Base-by-base conservation (phyloP, 2,888 invertebrate species). In the Dryadula phaetusa region DNA sequence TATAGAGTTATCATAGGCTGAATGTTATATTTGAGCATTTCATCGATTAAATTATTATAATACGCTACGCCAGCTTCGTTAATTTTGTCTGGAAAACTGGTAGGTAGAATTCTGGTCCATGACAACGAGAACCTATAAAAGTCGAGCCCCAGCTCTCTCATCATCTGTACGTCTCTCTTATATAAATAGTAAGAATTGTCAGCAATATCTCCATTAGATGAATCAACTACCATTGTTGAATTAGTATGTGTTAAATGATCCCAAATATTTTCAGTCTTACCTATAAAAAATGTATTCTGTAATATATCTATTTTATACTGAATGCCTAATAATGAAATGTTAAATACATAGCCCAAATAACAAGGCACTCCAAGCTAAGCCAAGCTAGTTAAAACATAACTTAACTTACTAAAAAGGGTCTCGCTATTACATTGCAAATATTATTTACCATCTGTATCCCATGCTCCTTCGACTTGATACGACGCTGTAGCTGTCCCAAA, bases 21-120 rank as follows among this genome's bases (percentile, higher is more conserved):
- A 62, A 96, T 95, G 42, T 93, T 93, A 71, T 93, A 93, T 46
- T 86, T 89, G 6, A 93, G 74, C 65, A 95, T 82, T 75, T 93
- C 94, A 69, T 94, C 81, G 37, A 95, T 93, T n/a, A 95, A 74
- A 34, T 83, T 83, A 37, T 82, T 84, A 56, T 87, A 86, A 62
- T 83, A 84, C 20, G 77, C 69, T 1, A 82, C 81, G 20, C 83
- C 86, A 1, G 88, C 90, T 74, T 91, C 80, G 77, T 95, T 96
- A 12, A 95, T 82, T n/a, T 85, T 75, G 62, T 93, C 86, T 0
- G 88, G 77, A 63, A 92, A 91, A 46, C 94, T 94, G 25, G 89
- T 93, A 0, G 95, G 95, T 58, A 95, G 78, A 22, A 96, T 86
- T 28, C 96, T 84, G 0, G 94, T 74, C 96, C 95, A 96, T 0